These are phyloP conservation scores for Apis florea DNA, from an alignment of 1,140 invertebrate genomes.

Conservation along the genomic window DNA sequence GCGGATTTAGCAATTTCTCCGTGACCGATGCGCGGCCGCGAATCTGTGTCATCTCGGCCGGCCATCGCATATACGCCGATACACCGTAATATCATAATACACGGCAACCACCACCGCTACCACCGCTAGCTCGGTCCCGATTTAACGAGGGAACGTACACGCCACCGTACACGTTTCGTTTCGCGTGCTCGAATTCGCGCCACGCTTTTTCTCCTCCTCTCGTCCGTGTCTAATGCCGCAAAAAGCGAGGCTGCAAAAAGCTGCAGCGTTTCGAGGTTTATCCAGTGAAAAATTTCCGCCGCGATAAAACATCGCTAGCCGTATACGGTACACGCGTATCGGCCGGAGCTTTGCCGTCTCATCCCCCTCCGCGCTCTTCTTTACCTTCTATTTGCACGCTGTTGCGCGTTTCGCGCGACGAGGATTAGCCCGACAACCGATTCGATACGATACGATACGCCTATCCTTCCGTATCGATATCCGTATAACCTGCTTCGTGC, in stretches of 20 bases:
- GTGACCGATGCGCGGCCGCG: constrained; percentile 8
- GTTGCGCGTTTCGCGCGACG: constrained; percentile 12
- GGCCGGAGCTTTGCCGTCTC: neutral
- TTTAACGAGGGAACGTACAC: neutral
- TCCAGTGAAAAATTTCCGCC: constrained; percentile 47
- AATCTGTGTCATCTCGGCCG: constrained; percentile 22
- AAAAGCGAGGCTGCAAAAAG: constrained; percentile 14
- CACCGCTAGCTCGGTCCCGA: neutral
- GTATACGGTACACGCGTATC: constrained; percentile 18
- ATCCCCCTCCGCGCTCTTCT: neutral
- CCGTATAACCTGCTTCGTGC: no score
- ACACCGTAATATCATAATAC: constrained; percentile 29
- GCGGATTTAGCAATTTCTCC: constrained; percentile 44
- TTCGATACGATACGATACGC: constrained; percentile 31
- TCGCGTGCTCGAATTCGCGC: neutral
- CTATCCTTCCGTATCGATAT: no score
- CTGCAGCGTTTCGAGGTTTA: constrained; percentile 31
- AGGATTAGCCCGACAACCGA: constrained; percentile 40
- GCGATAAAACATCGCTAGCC: constrained; percentile 28
- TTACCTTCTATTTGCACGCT: constrained; percentile 14
- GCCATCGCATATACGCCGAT: neutral
- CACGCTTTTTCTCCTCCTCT: neutral
- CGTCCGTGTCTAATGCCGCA: constrained; percentile 14
- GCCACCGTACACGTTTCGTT: neutral
- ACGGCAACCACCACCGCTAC: no score